Conservation (phyloP, 2,113 vertebrate species). For the Microcebus lehilahytsara region DNA sequence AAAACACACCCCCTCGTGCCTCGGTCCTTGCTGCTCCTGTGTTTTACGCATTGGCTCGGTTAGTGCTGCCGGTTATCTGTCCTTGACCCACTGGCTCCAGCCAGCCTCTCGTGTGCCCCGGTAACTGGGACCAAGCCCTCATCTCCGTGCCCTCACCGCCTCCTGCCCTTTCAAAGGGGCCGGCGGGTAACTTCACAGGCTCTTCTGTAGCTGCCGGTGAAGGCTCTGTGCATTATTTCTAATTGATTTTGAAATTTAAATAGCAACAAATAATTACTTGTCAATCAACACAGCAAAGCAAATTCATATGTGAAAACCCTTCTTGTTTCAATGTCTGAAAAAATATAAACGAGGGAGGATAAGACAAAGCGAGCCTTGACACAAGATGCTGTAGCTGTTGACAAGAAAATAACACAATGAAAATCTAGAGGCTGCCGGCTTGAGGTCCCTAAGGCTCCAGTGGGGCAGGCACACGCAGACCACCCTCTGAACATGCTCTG, state of each 20-base stretch:
- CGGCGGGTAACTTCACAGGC: background rate
- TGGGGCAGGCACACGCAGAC: fast-evolving
- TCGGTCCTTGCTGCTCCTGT: background rate
- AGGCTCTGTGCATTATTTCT: background rate
- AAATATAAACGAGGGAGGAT: background rate
- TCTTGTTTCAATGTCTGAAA: background rate
- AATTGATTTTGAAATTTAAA: background rate
- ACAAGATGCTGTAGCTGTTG: too few relatives aligned
- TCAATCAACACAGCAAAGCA: background rate
- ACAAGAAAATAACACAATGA: background rate
- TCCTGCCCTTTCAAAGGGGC: background rate
- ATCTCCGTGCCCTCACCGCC: background rate
- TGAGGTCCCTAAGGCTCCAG: fast-evolving
- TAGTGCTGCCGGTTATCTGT: background rate
- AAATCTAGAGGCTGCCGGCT: background rate
- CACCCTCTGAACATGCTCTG: background rate
- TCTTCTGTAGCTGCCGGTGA: background rate
- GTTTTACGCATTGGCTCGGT: background rate
- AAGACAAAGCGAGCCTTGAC: background rate
- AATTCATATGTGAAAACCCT: background rate
- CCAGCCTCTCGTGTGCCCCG: background rate
- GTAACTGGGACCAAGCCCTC: too few relatives aligned
- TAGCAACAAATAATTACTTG: background rate
- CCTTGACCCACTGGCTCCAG: background rate
- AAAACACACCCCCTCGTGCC: fast-evolving